Conservation (phyloP, 1,140 invertebrate genomes). For the Copidosoma floridanum region DNA sequence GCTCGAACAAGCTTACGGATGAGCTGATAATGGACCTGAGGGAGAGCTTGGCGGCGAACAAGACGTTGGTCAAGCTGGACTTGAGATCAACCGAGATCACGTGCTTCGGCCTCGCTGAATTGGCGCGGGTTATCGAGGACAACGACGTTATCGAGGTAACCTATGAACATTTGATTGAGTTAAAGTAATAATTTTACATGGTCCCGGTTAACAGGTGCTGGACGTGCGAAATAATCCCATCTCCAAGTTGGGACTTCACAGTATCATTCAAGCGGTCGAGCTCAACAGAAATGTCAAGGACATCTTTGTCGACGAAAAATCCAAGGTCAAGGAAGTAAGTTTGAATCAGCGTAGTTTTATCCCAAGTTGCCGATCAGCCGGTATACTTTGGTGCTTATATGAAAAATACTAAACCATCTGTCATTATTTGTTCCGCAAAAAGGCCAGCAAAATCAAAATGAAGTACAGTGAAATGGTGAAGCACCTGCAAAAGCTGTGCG, state of each 20-base stretch:
- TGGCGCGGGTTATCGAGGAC: conserved; percentile 1
- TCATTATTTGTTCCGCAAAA: neutral
- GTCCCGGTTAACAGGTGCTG: neutral
- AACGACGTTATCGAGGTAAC: conserved; percentile 14
- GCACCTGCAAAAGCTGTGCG: conserved; percentile 10
- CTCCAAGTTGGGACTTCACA: conserved; percentile 13
- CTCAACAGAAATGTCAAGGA: conserved; percentile 5
- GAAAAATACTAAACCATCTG: too few species aligned
- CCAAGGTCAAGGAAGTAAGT: conserved; percentile 15
- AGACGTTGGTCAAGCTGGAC: neutral
- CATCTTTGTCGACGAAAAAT: conserved; percentile 17
- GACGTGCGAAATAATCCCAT: conserved; percentile 21
- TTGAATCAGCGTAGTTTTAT: too few species aligned
- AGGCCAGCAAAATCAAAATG: conserved; percentile 17
- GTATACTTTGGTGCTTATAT: too few species aligned
- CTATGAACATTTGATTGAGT: neutral
- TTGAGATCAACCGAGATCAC: conserved; percentile 8
- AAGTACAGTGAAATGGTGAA: conserved; percentile 20
- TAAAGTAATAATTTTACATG: neutral
- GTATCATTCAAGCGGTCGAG: conserved; percentile 8
- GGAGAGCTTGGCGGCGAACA: conserved; percentile 11
- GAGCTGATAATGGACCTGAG: conserved; percentile 15
- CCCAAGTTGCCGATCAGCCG: too few species aligned
- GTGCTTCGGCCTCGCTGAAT: conserved; percentile 11
- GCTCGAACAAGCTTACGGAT: conserved; percentile 8